Evolutionary conservation across 2,888 invertebrate genomes (phyloP).

Genomic region (Dugesia japonica): DNA sequence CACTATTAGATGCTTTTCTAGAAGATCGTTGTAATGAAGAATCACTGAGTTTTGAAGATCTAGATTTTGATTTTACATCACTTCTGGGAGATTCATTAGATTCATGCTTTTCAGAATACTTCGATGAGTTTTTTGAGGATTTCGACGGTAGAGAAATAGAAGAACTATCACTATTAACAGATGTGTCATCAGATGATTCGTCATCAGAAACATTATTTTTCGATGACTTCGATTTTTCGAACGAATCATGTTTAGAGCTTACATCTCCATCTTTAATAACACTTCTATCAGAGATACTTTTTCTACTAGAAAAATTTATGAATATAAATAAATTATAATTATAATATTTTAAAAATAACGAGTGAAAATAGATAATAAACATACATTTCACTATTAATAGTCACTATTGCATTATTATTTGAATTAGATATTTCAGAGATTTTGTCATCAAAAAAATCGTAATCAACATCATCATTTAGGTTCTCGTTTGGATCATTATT

Average conservation of each 20-base stretch:
- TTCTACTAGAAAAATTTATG: too few relatives aligned
- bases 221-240: too few relatives aligned
- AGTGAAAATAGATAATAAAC: too few relatives aligned
- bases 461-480: neutral
- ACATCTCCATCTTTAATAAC: too few relatives aligned
- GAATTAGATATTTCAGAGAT: neutral
- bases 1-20: neutral
- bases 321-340: too few relatives aligned
- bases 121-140: neutral
- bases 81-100: too few relatives aligned
- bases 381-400: too few relatives aligned
- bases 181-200: neutral
- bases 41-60: neutral
- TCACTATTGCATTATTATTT: neutral
- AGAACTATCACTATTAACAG: neutral
- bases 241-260: too few relatives aligned
- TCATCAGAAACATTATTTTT: too few relatives aligned
- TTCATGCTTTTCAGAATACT: neutral
- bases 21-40: neutral
- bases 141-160: neutral
- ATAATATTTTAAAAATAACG: too few relatives aligned
- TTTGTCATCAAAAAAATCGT: slow-evolving; percentile 1
- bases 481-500: neutral
- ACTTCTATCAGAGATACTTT: too few relatives aligned
- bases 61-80: neutral